Evolutionary conservation across 1,140 invertebrate species (phyloP).

Genomic region (Sitophilus oryzae): DNA sequence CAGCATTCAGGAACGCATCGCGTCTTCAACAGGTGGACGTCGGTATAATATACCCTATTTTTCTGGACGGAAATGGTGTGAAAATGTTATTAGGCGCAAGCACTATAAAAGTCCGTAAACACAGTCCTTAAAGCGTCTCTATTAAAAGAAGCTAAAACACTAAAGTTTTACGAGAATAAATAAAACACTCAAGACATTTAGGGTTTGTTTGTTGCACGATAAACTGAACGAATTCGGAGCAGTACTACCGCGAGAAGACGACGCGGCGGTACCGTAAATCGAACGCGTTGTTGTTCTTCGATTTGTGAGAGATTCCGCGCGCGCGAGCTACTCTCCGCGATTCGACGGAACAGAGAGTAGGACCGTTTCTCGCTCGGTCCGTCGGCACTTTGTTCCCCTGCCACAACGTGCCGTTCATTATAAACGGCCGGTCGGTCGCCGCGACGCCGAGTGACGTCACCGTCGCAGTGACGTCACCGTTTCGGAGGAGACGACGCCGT

Average conservation of each 20-base stretch:
- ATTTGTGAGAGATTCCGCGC: neutral
- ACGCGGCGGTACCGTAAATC: too few relatives aligned
- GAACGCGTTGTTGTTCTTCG: neutral
- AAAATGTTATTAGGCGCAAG: too few relatives aligned
- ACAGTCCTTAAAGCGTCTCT: too few relatives aligned
- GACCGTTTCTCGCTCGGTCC: constrained; percentile 16
- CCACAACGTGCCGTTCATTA: constrained; percentile 25
- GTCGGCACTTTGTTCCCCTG: constrained; percentile 25
- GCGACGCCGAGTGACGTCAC: constrained; percentile 5
- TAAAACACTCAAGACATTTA: too few relatives aligned
- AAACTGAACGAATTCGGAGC: too few relatives aligned
- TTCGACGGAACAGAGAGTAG: constrained; percentile 5
- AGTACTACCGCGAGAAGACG: neutral
- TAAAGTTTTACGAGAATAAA: too few relatives aligned
- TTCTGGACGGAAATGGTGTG: too few relatives aligned
- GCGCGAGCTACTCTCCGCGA: neutral
- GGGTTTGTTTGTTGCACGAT: too few relatives aligned
- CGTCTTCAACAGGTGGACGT: neutral
- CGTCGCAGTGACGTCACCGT: constrained; percentile 20
- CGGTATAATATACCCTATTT: too few relatives aligned
- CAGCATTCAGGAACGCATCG: constrained; percentile 26
- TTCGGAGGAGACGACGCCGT: neutral
- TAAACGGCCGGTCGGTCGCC: constrained; percentile 20
- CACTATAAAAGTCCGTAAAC: too few relatives aligned
- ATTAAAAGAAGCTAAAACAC: too few relatives aligned